Base-by-base conservation (phyloP, 2,113 vertebrate genomes). In the Cisticola juncidis region DNA sequence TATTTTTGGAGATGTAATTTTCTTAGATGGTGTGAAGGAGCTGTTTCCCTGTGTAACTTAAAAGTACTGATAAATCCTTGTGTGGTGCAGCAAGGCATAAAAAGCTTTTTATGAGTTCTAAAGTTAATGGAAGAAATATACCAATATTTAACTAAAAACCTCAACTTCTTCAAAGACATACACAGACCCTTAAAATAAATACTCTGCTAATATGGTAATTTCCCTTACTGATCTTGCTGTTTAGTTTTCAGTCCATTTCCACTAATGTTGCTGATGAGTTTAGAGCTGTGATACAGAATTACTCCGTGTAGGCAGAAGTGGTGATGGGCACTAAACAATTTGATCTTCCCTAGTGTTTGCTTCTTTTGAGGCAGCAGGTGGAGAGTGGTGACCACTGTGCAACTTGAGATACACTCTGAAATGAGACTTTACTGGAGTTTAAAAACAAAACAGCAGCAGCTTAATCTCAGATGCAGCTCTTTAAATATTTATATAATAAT, bases 401-500 rank as follows among this genome's bases (percentile, higher is more conserved):
- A 65, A 81, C 61, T 86, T 86, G 80, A 90, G 83, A 65, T 72
- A 88, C 31, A 48, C 40, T 86, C 60, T 53, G 40, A 86, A 88
- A 94, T 81, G 47, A 85, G 85, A 72, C 81, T 72, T 96, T 9
- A 81, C 64, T 62, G 86, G 90, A 74, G 68, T 65, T 86, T 45
- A 29, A 15, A 70, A 79, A 29, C 47, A 72, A 56, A 78, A 62
- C 23, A 20, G 14, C 42, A 50, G 8, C 17, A 54, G 26, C 60
- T 88, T 92, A 81, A 80, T 94, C 71, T 94, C 76, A 48, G 72
- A 92, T 81, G 72, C 28, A 68, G 22, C 56, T 92, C 70, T 96
- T 95, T 48, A 95, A 93, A 93, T 86, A 86, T 95, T 94, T 90
- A 94, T 79, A 23, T 88, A 78, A 78, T 81, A 90, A 48, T 81